Percentiles rank a stretch among this genome's conserved stretches.
These are phyloP conservation scores for Sebastes nivosus DNA, from an alignment of 2,797 vertebrate genomes.

Conservation along the genomic window DNA sequence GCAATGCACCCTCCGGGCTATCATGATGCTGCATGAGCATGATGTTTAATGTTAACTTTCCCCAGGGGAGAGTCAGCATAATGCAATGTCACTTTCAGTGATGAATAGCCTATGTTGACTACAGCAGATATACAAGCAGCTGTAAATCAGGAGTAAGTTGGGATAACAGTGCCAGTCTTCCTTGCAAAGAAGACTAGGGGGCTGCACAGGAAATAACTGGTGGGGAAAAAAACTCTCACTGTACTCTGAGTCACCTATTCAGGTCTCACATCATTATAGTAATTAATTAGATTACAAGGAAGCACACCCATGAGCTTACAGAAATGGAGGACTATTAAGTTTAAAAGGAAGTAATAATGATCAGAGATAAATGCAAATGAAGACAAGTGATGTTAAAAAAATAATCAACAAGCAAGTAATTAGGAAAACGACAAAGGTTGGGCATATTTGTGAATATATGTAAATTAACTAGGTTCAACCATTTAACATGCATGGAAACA, in stretches of 20 bases:
- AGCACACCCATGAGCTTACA: conserved; percentile 37
- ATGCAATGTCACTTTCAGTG: conserved; percentile 72
- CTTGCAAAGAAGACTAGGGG: conserved; percentile 1
- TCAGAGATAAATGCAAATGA: conserved; percentile 41
- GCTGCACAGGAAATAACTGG: background rate
- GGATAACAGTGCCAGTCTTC: conserved; percentile 17
- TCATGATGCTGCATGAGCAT: conserved; percentile 66
- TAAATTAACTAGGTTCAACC: background rate
- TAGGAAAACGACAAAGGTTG: conserved; percentile 6
- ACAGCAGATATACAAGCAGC: conserved; percentile 57
- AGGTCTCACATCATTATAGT: conserved; percentile 44
- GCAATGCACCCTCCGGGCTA: conserved; percentile 41
- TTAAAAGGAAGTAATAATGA: conserved; percentile 30
- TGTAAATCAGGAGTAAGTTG: conserved; percentile 46
- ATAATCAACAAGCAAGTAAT: conserved; percentile 24
- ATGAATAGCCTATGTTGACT: conserved; percentile 55
- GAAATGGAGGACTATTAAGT: conserved; percentile 27
- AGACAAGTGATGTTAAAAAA: conserved; percentile 5
- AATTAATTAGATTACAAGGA: conserved; percentile 45
- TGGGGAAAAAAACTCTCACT: background rate
- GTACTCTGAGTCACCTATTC: conserved; percentile 36
- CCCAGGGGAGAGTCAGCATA: conserved; percentile 62
- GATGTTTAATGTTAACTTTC: conserved; percentile 71
- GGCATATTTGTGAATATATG: background rate
- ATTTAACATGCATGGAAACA: background rate